A percentile compares a stretch with the other conserved stretches of the same genome.
phyloP scores from a whole-genome alignment of 2,888 invertebrate species.

The Alcis repandata region DNA sequence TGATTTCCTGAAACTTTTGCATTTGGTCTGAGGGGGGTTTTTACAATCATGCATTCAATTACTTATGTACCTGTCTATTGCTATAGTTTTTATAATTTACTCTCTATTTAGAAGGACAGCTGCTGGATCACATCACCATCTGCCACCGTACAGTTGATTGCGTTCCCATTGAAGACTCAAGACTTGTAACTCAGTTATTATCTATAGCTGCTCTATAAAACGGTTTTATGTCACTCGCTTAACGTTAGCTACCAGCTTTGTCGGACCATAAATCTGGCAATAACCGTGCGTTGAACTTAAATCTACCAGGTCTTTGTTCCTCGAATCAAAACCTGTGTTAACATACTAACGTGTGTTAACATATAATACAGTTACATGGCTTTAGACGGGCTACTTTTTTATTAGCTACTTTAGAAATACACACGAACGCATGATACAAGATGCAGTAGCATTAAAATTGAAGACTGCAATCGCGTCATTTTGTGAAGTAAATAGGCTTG shows the following conservation, averaged over 20 bases:
- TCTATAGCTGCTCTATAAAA: conserved; percentile 27
- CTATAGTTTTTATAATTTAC: background rate
- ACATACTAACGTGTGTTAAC: conserved; percentile 16
- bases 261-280: conserved; percentile 36
- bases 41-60: no score
- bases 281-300: conserved; percentile 36
- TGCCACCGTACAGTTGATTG: background rate
- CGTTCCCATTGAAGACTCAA: conserved; percentile 9
- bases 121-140: background rate
- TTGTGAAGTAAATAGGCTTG: no score
- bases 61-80: no score
- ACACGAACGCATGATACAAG: no score
- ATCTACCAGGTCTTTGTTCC: conserved; percentile 35
- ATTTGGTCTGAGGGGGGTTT: no score
- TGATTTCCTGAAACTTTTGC: no score
- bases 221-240: conserved; percentile 25
- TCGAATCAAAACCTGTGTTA: conserved; percentile 32
- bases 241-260: conserved; percentile 29
- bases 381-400: conserved; percentile 22
- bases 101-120: background rate
- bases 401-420: background rate
- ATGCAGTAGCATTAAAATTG: no score
- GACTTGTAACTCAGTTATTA: conserved; percentile 6
- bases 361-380: conserved; percentile 26
- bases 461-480: no score